Evolutionary conservation across 2,888 invertebrate species (phyloP).

Genomic region (Venusia cambrica): DNA sequence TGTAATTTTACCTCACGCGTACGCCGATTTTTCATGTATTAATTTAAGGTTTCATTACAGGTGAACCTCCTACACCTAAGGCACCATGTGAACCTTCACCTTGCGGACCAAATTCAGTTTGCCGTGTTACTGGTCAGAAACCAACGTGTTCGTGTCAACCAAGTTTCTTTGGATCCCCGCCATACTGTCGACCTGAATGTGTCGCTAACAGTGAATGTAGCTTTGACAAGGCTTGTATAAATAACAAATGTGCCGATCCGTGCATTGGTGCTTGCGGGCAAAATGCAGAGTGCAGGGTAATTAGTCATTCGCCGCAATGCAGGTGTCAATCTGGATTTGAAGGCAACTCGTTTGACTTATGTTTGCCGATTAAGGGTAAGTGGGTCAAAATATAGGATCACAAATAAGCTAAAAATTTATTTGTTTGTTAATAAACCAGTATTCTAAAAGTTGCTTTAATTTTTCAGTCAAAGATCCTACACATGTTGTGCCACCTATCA

Average conservation of each 20-base stretch:
- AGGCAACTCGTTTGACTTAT: constrained; percentile 90
- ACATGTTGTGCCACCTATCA: constrained; percentile 43
- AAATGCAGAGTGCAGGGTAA: constrained; percentile 87
- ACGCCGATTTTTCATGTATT: no score
- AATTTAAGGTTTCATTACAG: no score
- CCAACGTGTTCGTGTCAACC: constrained; percentile 87
- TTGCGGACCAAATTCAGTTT: constrained; percentile 90
- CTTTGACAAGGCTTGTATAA: constrained; percentile 87
- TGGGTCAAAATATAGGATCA: no score
- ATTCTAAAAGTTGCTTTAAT: no score
- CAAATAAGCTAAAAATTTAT: not conserved
- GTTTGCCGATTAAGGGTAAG: constrained; percentile 67
- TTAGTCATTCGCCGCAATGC: constrained; percentile 93
- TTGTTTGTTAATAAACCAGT: no score
- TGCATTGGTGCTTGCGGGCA: constrained; percentile 90
- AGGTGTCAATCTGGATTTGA: constrained; percentile 85
- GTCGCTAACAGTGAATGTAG: constrained; percentile 90
- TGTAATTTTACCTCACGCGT: no score
- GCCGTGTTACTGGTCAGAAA: constrained; percentile 74
- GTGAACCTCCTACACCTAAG: constrained; percentile 45
- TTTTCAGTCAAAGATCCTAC: constrained; percentile 40
- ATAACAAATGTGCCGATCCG: constrained; percentile 89
- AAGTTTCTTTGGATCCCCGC: constrained; percentile 87
- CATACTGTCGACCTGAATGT: constrained; percentile 91
- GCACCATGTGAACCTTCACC: constrained; percentile 86